These are phyloP conservation scores for Zaprionus ornatus DNA, from an alignment of 1,140 invertebrate species.

Conservation along the genomic window DNA sequence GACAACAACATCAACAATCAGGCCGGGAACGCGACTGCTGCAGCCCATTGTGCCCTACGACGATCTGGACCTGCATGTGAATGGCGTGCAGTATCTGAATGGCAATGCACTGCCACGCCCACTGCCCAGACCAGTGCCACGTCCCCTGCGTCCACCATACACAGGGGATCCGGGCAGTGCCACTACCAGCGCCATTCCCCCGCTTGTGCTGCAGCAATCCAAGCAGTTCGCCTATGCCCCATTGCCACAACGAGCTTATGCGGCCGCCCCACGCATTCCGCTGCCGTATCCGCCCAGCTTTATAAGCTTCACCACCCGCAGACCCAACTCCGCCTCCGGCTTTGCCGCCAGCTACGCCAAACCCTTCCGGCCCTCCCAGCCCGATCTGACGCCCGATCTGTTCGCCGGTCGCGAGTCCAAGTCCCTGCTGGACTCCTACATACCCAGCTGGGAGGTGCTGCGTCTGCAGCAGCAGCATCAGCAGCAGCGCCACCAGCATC, in stretches of 20 bases:
- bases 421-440: slow-evolving; percentile 76
- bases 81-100: slow-evolving; percentile 56
- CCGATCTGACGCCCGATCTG: slow-evolving; percentile 65
- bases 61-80: slow-evolving; percentile 60
- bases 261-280: slow-evolving; percentile 46
- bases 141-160: slow-evolving; percentile 38
- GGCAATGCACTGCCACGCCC: slow-evolving; percentile 45
- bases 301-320: slow-evolving; percentile 67
- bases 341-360: slow-evolving; percentile 19
- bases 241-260: slow-evolving; percentile 50
- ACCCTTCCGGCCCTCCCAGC: slow-evolving; percentile 62
- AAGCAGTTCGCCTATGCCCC: slow-evolving; percentile 71
- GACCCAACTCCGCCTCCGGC: slow-evolving; percentile 20
- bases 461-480: slow-evolving; percentile 52
- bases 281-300: slow-evolving; percentile 80
- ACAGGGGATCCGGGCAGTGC: not conserved
- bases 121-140: slow-evolving; percentile 28
- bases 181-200: slow-evolving; percentile 2
- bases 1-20: slow-evolving; percentile 16
- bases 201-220: slow-evolving; percentile 49
- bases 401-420: slow-evolving; percentile 67
- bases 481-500: slow-evolving; percentile 30
- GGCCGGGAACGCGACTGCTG: slow-evolving; percentile 33
- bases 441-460: slow-evolving; percentile 77
- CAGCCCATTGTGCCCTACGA: slow-evolving; percentile 70